Evolutionary conservation across 2,888 invertebrate genomes (phyloP).

Genomic region (Lasioglossum leucozonium): DNA sequence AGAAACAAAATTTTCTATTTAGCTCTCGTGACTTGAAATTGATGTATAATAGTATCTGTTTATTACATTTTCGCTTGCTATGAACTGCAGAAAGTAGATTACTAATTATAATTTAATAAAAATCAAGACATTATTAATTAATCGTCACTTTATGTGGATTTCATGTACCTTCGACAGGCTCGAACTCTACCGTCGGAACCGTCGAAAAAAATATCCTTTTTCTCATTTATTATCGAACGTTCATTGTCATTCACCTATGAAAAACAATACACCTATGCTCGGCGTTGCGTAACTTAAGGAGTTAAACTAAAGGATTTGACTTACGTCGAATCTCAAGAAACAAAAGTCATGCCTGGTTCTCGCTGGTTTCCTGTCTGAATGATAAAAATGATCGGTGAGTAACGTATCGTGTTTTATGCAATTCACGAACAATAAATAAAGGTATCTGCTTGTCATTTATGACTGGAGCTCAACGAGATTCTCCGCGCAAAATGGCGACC

Average conservation of each 20-base stretch:
- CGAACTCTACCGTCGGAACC: constrained; percentile 38
- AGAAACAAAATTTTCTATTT: no score
- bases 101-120: no score
- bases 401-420: constrained; percentile 39
- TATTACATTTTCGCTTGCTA: no score
- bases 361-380: neutral
- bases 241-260: neutral
- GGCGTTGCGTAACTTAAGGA: neutral
- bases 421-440: constrained; percentile 55
- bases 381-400: constrained; percentile 18
- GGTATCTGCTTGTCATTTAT: constrained; percentile 49
- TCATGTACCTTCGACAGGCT: neutral
- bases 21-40: no score
- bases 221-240: neutral
- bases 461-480: constrained; percentile 33
- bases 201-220: constrained; percentile 28
- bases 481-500: constrained; percentile 21
- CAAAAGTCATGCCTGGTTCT: neutral
- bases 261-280: neutral
- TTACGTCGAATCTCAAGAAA: neutral
- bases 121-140: no score
- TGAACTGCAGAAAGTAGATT: neutral
- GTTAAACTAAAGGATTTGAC: neutral
- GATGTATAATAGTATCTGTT: no score
- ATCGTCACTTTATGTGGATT: neutral